Base-by-base conservation (phyloP, 2,888 invertebrate species). In the Chalcis sispes region DNA sequence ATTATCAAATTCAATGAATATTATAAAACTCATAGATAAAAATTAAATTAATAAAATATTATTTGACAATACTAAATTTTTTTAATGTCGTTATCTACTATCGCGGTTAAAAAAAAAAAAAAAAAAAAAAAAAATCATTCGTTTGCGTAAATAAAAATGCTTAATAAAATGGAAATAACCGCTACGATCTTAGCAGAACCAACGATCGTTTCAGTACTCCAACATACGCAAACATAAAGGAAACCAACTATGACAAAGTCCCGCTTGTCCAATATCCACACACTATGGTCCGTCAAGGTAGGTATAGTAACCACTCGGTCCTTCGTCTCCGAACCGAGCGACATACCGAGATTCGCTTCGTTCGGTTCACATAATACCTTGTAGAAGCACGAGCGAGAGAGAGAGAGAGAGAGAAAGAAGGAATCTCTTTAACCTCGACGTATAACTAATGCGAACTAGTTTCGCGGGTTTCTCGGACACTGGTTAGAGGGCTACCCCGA, bases 401-500 rank as follows among this genome's bases (percentile, higher is more conserved):
- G 54, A 46, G 78, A 78, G 67, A 58, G 77, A 78, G 67, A 64
- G 71, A 58, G 62, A n/a, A n/a, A n/a, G n/a, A n/a, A n/a, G 52
- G 52, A 66, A 46, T 59, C 59, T 52, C 42, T 42, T 42, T 56
- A 65, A 32, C 58, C 67, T 20, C n/a, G 29, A 25, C 64, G 50
- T 52, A 72, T 73, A 69, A 71, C 77, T 62, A 71, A 80, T 80
- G 79, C 79, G 79, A 84, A 85, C 85, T 85, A 85, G 85, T 86
- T 85, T 85, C 83, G 85, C 83, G 85, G 83, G 85, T 82, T 36
- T 80, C n/a, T 82, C 77, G 81, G 81, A 81, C 84, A 85, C 83
- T 82, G 82, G 80, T 77, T 76, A 71, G 78, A 76, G 78, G 79
- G 59, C 58, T 77, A 76, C 70, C 78, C 69, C 48, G 71, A 67